Evolutionary conservation across 2,888 invertebrate genomes (phyloP), one percentile per base, ranked within the genome.

Genomic region (Archaeoteleia sp.): DNA sequence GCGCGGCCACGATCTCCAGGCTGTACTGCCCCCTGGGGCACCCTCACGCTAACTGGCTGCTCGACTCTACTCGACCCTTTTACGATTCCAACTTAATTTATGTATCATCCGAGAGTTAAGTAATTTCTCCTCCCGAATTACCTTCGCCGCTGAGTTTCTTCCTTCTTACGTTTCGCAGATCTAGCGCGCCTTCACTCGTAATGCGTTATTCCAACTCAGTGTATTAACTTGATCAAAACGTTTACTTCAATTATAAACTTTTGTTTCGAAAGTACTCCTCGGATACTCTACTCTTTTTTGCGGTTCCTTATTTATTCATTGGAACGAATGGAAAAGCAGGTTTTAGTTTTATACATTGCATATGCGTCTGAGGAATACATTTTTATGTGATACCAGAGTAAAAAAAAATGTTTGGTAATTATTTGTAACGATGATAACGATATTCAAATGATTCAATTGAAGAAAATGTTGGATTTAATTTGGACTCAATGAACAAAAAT

Each of bases 51-150:
- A 85, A 85, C 85, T 85, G 84, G 84, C 81, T 84, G 81, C 73
- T 72, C 82, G 81, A 82, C 81, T 81, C 76, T 76, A 72, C 74
- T 74, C 74, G 80, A 80, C 83, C 84, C 84, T 81, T 84, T 84
- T 84, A 83, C 83, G 83, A 85, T 84, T 84, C 78, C 76, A 76
- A 78, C 82, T 85, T 85, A 85, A 85, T 85, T 85, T 85, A 85
- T 85, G 85, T 85, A 85, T 85, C 85, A 85, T 85, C 84, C 83
- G 85, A 85, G 85, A 85, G 84, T 85, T 85, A 85, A 85, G 84
- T 85, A 85, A 85, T 85, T 85, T 85, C 84, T 79, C 81, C 82
- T 81, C 74, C 72, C 80, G 81, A 81, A 79, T 80, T 79, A 81
- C 78, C 78, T 77, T 71, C 49, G 68, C 71, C 73, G 72, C 75